Evolutionary conservation across 1,140 invertebrate genomes (phyloP), one percentile per base, ranked within the genome.

Genomic region (Yoshiicerus persimilis): DNA sequence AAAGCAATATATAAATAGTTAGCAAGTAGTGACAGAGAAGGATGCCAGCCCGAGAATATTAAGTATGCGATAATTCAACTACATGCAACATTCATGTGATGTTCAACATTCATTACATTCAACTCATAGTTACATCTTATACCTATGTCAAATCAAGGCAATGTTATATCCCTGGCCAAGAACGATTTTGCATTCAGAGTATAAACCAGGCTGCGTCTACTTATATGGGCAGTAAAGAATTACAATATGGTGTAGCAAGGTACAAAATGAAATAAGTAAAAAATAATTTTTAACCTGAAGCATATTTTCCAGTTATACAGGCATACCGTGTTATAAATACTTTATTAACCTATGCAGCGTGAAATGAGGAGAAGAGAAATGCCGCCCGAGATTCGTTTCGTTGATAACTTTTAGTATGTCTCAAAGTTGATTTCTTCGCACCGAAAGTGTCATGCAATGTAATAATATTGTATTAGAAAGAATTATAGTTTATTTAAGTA

Each of bases 21-120:
- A 20, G 47, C 20, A 56, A 56, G 47, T 16, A 30, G 64, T 30
- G 23, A 27, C 16, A 34, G 75, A 80, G 32, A 80, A 80, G 34
- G 75, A 80, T 80, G 75, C 8, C 34, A 80, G 75, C 20, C 34
- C 9, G 75, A 32, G 75, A 80, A 80, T 80, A 80, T 80, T 80
- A 80, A 80, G 75, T 38, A 38, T 38, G 75, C 75, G 75, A 80
- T 80, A 80, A 80, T 80, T 80, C 75, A 80, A 80, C 75, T 30
- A 80, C 75, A 80, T 80, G 75, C 75, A 80, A 80, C 75, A 38
- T 80, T 80, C 75, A 80, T 80, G 75, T 80, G 75, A 80, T 36
- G 75, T 80, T 80, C 75, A 80, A 23, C 34, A 34, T 80, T 80
- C 30, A 80, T n/a, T 34, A 34, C 20, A 23, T 20, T 80, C 34